Percentiles rank a stretch among this genome's conserved stretches.
phyloP scores from a whole-genome alignment of 2,797 vertebrate species.

The Spondyliosoma cantharus region DNA sequence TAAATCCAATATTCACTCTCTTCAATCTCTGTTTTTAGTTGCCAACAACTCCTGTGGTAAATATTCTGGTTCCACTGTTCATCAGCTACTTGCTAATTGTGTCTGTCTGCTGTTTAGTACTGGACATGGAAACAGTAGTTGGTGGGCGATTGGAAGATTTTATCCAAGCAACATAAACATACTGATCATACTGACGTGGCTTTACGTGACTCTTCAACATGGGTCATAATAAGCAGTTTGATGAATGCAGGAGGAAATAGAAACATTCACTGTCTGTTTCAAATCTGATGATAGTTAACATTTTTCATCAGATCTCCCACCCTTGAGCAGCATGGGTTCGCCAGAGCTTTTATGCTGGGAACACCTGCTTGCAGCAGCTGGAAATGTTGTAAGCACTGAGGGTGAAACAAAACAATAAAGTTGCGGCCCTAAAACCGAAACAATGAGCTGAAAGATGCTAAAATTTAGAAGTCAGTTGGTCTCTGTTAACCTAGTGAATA shows the following conservation, averaged over 20 bases:
- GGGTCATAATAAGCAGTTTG: too few species aligned
- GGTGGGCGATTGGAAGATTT: too few species aligned
- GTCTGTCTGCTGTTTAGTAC: background rate
- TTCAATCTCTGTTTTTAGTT: conserved; percentile 11
- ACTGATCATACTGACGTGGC: too few species aligned
- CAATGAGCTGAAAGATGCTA: background rate
- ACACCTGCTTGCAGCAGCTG: background rate
- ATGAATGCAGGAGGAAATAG: too few species aligned
- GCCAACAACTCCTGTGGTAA: background rate
- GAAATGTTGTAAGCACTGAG: background rate
- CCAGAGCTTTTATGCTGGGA: background rate
- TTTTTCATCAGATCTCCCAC: too few species aligned
- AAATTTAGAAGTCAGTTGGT: background rate
- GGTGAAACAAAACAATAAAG: background rate
- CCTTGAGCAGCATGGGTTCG: background rate
- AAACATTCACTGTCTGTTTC: too few species aligned
- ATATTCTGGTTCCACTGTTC: background rate
- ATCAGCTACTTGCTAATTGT: background rate
- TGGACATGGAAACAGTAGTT: background rate
- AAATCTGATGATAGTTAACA: too few species aligned
- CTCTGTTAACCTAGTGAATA: background rate
- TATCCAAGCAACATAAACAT: too few species aligned
- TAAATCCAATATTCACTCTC: background rate
- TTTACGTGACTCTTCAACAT: too few species aligned
- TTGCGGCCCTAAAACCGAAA: background rate